Base-by-base conservation (phyloP, 1,140 invertebrate species). In the Palaemon carinicauda region DNA sequence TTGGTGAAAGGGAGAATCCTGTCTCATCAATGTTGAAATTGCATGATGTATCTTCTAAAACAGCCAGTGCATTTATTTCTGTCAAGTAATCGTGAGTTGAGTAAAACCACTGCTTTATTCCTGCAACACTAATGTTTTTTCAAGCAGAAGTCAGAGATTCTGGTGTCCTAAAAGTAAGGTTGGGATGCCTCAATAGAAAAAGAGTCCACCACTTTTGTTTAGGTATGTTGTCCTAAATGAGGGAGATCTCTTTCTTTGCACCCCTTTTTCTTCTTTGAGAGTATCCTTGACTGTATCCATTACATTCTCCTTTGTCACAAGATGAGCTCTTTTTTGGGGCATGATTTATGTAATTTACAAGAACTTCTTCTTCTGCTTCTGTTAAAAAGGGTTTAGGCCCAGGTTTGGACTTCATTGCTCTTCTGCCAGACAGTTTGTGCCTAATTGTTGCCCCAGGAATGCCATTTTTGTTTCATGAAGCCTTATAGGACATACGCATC, bases 351-450 rank as follows among this genome's bases (percentile, higher is more conserved):
- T 21, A 27, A 5, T 7, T 74, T 3, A 74, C 3, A 74, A 74
- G 2, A 31, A 74, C 5, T 4, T 21, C 5, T 3, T 7, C 71
- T 3, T n/a, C n/a, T n/a, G 3, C 21, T 21, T 27, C 29, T 5
- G n/a, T 3, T 27, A 74, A 3, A 3, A 21, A 21, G 5, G 71
- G 71, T 7, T 74, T 21, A 21, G 4, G 71, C 1, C 71, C 71
- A 74, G 71, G n/a, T 15, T 74, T 21, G 7, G 71, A 74, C n/a
- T 7, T 21, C n/a, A 3, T 27, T 31, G 71, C 71, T 74, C 4
- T 74, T 74, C 29, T 74, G 71, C 71, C 71, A 24, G 71, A 74
- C 71, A 31, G 71, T 74, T 74, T 74, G 29, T 74, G 71, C 29
- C 71, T n/a, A 74, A 74, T 74, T 21, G 71, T 21, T 74, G 71